phyloP scores from a whole-genome alignment of 1,140 invertebrate species.

The Pogonomyrmex californicus region DNA sequence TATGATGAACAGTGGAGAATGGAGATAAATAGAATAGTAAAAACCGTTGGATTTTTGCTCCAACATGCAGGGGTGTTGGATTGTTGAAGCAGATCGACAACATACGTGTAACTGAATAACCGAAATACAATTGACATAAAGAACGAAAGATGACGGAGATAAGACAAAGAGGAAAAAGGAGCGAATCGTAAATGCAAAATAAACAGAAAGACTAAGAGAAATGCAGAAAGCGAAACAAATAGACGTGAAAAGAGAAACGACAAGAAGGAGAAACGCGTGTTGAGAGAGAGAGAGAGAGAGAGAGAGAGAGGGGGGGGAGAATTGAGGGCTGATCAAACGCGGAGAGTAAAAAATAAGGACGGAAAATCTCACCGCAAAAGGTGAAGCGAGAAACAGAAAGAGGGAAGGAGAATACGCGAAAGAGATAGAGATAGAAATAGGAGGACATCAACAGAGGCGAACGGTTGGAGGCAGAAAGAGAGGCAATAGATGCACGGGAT shows the following conservation, averaged over 20 bases:
- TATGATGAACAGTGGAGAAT: conserved; percentile 20
- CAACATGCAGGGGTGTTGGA: neutral
- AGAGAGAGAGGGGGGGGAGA: conserved; percentile 31
- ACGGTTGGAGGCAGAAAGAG: conserved; percentile 41
- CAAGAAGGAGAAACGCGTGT: conserved; percentile 27
- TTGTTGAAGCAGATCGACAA: conserved; percentile 65
- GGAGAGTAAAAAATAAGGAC: conserved; percentile 18
- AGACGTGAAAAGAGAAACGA: conserved; percentile 16
- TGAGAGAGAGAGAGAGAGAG: conserved; percentile 12
- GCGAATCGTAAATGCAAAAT: conserved; percentile 29
- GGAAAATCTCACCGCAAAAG: neutral
- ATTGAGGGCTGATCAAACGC: conserved; percentile 44
- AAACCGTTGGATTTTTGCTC: conserved; percentile 1
- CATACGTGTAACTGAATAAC: conserved; percentile 66
- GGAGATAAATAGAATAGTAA: conserved; percentile 48
- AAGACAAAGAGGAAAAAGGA: conserved; percentile 15
- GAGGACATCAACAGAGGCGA: conserved; percentile 23
- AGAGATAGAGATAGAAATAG: conserved; percentile 37
- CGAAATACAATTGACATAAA: conserved; percentile 36
- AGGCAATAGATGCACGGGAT: conserved; percentile 30
- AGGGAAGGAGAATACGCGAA: neutral
- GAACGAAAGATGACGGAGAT: neutral
- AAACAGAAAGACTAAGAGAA: conserved; percentile 29
- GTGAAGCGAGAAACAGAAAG: conserved; percentile 16
- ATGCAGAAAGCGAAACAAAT: conserved; percentile 63